These are phyloP conservation scores for Corythoichthys haematopterus DNA, from an alignment of 2,113 vertebrate species.

Conservation along the genomic window DNA sequence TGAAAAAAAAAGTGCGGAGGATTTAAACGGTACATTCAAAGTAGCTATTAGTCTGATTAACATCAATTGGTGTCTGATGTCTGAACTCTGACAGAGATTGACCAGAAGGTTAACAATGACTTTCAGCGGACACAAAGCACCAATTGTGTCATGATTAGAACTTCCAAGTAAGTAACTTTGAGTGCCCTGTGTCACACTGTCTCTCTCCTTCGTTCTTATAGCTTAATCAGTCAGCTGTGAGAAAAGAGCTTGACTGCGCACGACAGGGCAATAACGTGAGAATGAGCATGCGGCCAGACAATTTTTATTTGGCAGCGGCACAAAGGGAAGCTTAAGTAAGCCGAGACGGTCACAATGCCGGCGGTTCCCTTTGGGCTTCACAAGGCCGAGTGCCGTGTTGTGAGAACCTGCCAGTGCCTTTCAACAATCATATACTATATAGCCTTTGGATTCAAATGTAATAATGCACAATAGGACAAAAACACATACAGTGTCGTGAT, in stretches of 20 bases:
- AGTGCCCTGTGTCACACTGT: conserved; percentile 10
- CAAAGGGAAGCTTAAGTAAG: conserved; percentile 57
- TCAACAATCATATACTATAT: too few species aligned
- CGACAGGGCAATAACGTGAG: conserved; percentile 54
- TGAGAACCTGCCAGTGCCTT: conserved; percentile 49
- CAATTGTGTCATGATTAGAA: conserved; percentile 8
- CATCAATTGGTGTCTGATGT: conserved; percentile 9
- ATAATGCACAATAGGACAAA: too few species aligned
- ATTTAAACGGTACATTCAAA: not conserved
- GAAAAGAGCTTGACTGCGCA: conserved; percentile 26
- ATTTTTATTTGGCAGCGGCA: conserved; percentile 46
- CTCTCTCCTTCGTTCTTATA: conserved; percentile 11
- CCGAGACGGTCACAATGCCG: conserved; percentile 51
- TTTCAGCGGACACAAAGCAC: conserved; percentile 11
- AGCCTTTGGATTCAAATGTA: too few species aligned
- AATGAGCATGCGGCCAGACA: conserved; percentile 24
- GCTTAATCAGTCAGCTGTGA: conserved; percentile 13
- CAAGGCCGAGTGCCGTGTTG: conserved; percentile 37
- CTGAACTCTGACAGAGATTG: conserved; percentile 6
- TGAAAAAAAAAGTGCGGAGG: not conserved
- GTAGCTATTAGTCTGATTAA: conserved; percentile 19
- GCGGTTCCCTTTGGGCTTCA: conserved; percentile 38
- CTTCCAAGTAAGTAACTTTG: conserved; percentile 1
- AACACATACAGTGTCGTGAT: too few species aligned
- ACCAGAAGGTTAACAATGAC: not conserved